phyloP scores from a whole-genome alignment of 2,888 invertebrate species.

The Diaphora mendica region DNA sequence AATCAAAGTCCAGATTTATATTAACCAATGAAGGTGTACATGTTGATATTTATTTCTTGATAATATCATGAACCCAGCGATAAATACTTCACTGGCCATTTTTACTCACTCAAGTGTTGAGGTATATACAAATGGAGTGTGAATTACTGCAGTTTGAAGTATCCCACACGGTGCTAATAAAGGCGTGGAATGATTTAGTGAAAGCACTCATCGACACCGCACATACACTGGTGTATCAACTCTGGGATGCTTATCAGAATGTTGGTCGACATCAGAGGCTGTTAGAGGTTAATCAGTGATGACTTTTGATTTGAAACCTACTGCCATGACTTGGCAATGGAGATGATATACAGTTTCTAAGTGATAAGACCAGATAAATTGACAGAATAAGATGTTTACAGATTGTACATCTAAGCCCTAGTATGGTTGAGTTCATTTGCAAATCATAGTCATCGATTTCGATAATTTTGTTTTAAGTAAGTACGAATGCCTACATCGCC shows the following conservation, averaged over 20 bases:
- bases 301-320: neutral
- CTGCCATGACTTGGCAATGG: neutral
- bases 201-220: neutral
- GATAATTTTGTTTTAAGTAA: too few species aligned
- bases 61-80: neutral
- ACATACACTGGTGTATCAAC: constrained; percentile 7
- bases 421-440: too few species aligned
- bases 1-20: neutral
- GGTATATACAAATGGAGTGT: neutral
- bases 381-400: too few species aligned
- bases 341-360: too few species aligned
- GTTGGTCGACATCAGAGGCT: neutral
- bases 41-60: neutral
- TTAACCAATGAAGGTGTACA: neutral
- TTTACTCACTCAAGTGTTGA: neutral
- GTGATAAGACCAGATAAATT: too few species aligned
- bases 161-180: constrained; percentile 4
- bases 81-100: neutral
- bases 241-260: neutral
- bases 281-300: neutral
- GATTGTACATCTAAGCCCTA: too few species aligned
- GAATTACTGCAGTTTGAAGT: neutral
- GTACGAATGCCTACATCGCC: too few species aligned
- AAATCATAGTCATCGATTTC: too few species aligned
- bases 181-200: constrained; percentile 1